These are phyloP conservation scores for Odontocerum albicorne DNA, from an alignment of 2,888 invertebrate genomes.

Conservation along the genomic window DNA sequence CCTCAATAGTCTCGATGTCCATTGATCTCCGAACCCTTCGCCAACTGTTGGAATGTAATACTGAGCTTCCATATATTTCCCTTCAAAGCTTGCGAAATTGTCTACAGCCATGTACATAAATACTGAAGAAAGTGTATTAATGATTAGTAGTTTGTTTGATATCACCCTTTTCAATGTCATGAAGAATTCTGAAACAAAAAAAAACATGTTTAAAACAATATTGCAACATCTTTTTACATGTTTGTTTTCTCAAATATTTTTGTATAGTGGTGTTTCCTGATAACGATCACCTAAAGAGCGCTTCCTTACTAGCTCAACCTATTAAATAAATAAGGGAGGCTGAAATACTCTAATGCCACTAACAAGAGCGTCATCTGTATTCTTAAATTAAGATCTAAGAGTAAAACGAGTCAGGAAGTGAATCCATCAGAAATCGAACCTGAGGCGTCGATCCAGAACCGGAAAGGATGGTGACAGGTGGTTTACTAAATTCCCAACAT, in stretches of 20 bases:
- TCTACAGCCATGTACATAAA: conserved; percentile 55
- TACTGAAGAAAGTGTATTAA: conserved; percentile 54
- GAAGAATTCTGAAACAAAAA: conserved; percentile 44
- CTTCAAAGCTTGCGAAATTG: conserved; percentile 58
- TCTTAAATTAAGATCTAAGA: no score
- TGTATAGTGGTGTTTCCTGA: no score
- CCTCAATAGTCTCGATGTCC: conserved; percentile 52
- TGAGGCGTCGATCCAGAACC: no score
- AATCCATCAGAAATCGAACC: no score
- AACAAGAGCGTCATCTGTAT: no score
- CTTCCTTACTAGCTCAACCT: no score
- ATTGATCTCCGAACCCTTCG: conserved; percentile 56
- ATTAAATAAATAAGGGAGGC: no score
- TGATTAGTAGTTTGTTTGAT: conserved; percentile 57
- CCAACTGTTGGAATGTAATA: conserved; percentile 58
- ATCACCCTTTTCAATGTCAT: conserved; percentile 54
- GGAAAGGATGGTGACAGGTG: no score
- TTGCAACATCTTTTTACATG: neutral
- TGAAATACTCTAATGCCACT: no score
- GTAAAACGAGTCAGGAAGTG: no score
- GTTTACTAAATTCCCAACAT: no score
- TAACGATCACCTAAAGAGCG: no score
- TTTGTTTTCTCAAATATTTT: neutral
- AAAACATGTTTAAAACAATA: neutral
- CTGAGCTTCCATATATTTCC: conserved; percentile 59